A percentile compares a stretch with the other conserved stretches of the same genome.
These are phyloP conservation scores for Tipula vernalis DNA, from an alignment of 2,888 invertebrate genomes.

Conservation along the genomic window DNA sequence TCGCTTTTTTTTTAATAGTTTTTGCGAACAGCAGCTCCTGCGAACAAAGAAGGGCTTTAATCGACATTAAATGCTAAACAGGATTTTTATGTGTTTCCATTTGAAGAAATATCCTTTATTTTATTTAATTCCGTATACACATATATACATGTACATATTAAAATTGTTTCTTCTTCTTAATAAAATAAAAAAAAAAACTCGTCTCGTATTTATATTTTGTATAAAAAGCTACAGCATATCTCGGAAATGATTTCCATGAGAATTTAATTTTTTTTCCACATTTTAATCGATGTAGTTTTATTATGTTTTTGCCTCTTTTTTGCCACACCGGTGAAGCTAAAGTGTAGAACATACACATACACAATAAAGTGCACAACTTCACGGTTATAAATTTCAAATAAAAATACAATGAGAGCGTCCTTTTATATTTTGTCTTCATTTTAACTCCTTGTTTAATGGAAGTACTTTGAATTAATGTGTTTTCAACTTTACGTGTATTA, in stretches of 20 bases:
- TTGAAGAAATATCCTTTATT: background rate
- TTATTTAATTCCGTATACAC: background rate
- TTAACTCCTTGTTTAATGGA: background rate
- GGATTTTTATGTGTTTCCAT: background rate
- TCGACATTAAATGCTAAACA: background rate
- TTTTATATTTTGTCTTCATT: background rate
- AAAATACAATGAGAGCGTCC: background rate
- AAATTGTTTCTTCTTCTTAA: background rate
- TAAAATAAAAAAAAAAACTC: background rate
- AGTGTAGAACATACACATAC: background rate
- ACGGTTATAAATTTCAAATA: background rate
- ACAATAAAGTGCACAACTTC: background rate
- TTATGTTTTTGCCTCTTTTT: background rate
- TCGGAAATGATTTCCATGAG: background rate
- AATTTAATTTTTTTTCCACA: background rate
- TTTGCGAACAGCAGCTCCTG: background rate
- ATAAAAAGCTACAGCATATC: background rate
- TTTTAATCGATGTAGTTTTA: background rate
- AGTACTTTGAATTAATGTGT: background rate
- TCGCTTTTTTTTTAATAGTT: background rate
- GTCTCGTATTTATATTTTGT: background rate
- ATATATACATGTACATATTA: background rate
- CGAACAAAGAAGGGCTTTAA: background rate
- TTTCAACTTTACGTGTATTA: background rate
- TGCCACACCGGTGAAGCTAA: background rate